Evolutionary conservation across 2,113 vertebrate genomes (phyloP).

Genomic region (Macrotus californicus): DNA sequence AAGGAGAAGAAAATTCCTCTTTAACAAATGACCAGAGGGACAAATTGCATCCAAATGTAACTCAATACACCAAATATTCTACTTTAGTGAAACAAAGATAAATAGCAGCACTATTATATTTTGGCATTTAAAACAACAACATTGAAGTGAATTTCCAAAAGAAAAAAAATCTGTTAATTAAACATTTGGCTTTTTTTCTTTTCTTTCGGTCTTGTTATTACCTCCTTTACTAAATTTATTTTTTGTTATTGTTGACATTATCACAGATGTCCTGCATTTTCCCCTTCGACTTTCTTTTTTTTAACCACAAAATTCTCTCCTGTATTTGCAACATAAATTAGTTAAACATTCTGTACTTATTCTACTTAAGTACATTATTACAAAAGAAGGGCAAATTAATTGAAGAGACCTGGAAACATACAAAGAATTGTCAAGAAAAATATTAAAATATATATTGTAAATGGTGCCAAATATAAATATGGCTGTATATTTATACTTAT

Average conservation of each 20-base stretch:
- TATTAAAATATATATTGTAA: background rate
- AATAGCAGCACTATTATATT: background rate
- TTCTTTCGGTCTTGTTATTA: too few species aligned
- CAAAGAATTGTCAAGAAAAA: background rate
- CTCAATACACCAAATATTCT: conserved; percentile 56
- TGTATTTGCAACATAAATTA: background rate
- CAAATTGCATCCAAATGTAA: conserved; percentile 52
- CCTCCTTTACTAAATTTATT: too few species aligned
- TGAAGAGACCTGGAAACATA: background rate
- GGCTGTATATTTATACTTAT: background rate
- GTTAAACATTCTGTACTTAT: background rate
- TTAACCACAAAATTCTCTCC: background rate
- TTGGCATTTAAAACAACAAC: background rate
- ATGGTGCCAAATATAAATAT: background rate
- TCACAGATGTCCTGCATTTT: too few species aligned
- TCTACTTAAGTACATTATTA: background rate
- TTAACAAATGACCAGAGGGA: conserved; percentile 57
- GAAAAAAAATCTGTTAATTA: background rate
- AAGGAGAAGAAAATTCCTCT: conserved; percentile 46
- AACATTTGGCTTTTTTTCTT: background rate
- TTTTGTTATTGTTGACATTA: too few species aligned
- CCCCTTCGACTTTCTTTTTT: background rate
- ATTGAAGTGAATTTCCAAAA: background rate
- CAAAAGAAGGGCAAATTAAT: background rate
- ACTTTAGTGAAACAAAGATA: conserved; percentile 45